Evolutionary conservation across 1,140 invertebrate genomes (phyloP), one percentile per base, ranked within the genome.

Genomic region (Dendrolimus punctatus): DNA sequence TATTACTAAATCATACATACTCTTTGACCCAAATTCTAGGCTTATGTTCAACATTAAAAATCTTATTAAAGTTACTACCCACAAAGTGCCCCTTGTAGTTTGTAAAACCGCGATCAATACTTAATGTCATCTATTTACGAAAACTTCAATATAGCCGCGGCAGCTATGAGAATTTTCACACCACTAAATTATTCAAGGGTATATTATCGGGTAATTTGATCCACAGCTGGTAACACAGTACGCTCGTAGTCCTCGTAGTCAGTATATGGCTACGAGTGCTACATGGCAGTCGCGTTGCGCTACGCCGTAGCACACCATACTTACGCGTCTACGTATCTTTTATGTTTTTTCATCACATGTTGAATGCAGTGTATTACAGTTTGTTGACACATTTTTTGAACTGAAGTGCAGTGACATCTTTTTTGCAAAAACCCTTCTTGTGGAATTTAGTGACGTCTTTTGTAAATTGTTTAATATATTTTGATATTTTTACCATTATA

Each of bases 141-240:
- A 38, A 48, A 48, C 39, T 49, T 41, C 10, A 6, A 53, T 41
- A 23, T 42, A 45, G 36, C 39, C 38, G 52, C 42, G 37, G 43
- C 51, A 60, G 51, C 55, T 57, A 51, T 41, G 50, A 6, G 42
- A 55, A 53, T 52, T 40, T 53, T 55, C 49, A 46, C 42, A 46
- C 50, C 44, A 54, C 40, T 57, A 42, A 42, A 51, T 54, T 57
- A 57, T 57, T 57, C 43, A 51, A 55, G 41, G 23, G 38, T 38
- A 54, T 52, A 57, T 57, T 51, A 57, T 54, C 51, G 61, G 61
- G 57, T 58, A 63, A 63, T 59, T 58, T 55, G 23, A 52, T 49
- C 48, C 51, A 23, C 46, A 47, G 45, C 47, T 63, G 61, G 61
- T 49, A 63, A 56, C 61, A 46, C 61, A 7, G 7, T 43, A 46